Base-by-base conservation (phyloP, 2,797 vertebrate species). In the Oreochromis mossambicus region DNA sequence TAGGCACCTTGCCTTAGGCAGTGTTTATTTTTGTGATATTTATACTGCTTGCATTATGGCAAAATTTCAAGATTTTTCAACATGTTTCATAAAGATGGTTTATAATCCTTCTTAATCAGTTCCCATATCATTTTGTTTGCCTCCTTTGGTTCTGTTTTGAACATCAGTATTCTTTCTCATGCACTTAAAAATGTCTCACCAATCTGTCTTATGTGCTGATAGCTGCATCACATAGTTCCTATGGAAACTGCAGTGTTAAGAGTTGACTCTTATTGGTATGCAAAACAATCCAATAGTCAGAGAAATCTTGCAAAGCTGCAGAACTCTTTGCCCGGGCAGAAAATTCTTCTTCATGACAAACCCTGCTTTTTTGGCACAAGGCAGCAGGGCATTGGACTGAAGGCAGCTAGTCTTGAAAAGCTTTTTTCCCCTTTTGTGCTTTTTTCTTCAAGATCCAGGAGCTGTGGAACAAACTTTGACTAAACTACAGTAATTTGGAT, bases 231-330 rank as follows among this genome's bases (percentile, higher is more conserved):
- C 81, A 93, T 94, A 91, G 94, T 96, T 96, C 93, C 95, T 95
- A 95, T 96, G 95, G 95, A 95, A 96, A 96, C 94, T 21, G 91
- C 87, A 79, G 85, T 90, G 85, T 90, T 89, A 85, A 87, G 85
- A 90, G 91, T 95, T 95, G 89, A 92, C 91, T 85, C 63, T 82
- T 88, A 93, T 94, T 91, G 56, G 86, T 92, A 92, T 94, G 91
- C 90, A 83, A 81, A 90, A 82, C 82, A 85, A 81, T 92, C 63
- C 78, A 80, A 50, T 41, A 78, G 78, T 86, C 5, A 5, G 78
- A 55, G 84, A 90, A 77, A 89, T 88, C 82, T 79, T 54, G 85
- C 50, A 61, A 66, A 77, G 84, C 89, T 84, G 77, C 55, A 87
- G n/a, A 83, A 82, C 51, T 87, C 32, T 85, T 86, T 91, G 70